A percentile compares a stretch with the other conserved stretches of the same genome.
Conservation (phyloP, 1,140 invertebrate species). For the Saccostrea echinata region DNA sequence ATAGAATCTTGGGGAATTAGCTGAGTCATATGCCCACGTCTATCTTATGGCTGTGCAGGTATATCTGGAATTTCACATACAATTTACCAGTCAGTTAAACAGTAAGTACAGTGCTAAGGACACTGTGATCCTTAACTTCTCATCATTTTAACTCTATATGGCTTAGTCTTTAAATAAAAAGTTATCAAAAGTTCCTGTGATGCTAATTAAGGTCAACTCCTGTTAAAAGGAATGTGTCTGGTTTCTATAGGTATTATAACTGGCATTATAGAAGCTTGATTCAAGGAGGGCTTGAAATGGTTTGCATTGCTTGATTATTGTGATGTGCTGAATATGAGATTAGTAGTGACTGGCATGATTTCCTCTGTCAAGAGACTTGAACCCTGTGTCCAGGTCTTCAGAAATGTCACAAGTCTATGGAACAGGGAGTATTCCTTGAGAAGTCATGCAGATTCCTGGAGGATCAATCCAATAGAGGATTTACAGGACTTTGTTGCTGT, state of each 20-base stretch:
- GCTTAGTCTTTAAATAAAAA: too few species aligned
- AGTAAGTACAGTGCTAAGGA: too few species aligned
- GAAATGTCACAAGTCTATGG: background rate
- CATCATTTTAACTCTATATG: too few species aligned
- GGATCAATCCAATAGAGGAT: slow-evolving; percentile 52
- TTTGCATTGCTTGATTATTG: background rate
- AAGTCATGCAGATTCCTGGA: background rate
- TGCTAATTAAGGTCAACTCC: too few species aligned
- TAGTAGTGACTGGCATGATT: background rate
- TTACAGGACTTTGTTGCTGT: slow-evolving; percentile 56
- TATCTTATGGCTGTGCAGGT: too few species aligned
- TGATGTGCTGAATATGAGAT: background rate
- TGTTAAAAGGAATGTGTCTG: background rate
- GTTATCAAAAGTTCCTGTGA: too few species aligned
- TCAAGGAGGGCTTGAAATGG: background rate
- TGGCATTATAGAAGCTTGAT: background rate
- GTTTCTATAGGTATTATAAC: background rate
- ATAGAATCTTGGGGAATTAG: too few species aligned
- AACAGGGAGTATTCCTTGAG: too few species aligned
- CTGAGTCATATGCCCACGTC: too few species aligned
- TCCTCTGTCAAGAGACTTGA: background rate
- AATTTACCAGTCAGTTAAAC: too few species aligned
- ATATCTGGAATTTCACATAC: too few species aligned
- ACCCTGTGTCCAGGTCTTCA: background rate
- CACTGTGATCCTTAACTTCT: too few species aligned